Evolutionary conservation across 2,888 invertebrate species (phyloP), one percentile per base, ranked within the genome.

Genomic region (Ophraella communa): DNA sequence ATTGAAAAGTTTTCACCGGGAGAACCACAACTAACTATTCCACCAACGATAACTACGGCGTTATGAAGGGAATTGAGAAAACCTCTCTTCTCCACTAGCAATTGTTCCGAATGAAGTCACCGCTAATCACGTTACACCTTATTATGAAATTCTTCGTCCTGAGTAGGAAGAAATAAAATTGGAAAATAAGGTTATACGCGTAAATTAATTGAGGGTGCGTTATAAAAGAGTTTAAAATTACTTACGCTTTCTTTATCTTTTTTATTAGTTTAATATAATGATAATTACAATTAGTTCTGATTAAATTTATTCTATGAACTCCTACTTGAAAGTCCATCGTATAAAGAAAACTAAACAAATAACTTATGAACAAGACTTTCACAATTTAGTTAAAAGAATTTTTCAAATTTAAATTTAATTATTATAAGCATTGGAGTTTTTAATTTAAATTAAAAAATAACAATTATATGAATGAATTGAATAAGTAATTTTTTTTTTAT

Each of bases 71-170:
- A n/a, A n/a, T n/a, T n/a, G 67, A 64, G 68, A 57, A 42, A 67
- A 73, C 73, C 74, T 73, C 73, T 74, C 70, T 69, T 70, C 75
- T 75, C 74, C 74, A 82, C 84, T 84, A 84, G 84, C 84, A 84
- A 85, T 85, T 85, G 84, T 85, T 84, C 83, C 84, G 83, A 80
- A 74, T 80, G 83, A 80, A 81, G 79, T 81, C 76, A 76, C 80
- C 78, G 78, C 83, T 85, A 85, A 86, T 85, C 80, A 81, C 78
- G 82, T 85, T 84, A 82, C 80, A 80, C 83, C 83, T 84, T 84
- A 84, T 82, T 82, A 83, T 78, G 77, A 73, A 79, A 64, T 69
- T 72, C 74, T 47, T 51, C 17, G 27, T 27, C 17, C 47, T 4
- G n/a, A 47, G 44, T 23, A 21, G n/a, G 30, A 35, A 20, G 55